Conservation (phyloP, 2,113 vertebrate genomes). For the Donacobius atricapilla region DNA sequence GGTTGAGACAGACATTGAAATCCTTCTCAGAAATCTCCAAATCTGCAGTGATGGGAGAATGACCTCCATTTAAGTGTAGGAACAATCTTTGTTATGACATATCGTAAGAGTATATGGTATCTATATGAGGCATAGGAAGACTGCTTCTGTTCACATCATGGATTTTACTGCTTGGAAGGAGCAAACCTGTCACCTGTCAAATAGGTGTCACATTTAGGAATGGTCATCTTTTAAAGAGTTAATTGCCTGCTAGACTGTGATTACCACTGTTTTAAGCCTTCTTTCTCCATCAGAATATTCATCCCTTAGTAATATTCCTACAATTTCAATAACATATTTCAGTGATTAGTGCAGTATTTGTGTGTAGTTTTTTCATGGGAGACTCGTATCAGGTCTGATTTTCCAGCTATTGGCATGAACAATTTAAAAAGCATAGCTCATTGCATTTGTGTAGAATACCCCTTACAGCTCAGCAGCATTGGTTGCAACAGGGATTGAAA, state of each 20-base stretch:
- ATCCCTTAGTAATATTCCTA: not conserved
- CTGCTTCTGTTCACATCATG: not conserved
- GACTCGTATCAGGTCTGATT: not conserved
- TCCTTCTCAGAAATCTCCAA: not conserved
- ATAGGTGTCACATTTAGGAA: not conserved
- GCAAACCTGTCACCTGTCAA: not conserved
- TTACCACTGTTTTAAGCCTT: not conserved
- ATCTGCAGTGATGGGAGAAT: not conserved
- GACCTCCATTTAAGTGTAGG: not conserved
- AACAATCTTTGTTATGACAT: not conserved
- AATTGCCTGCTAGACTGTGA: not conserved
- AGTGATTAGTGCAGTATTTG: not conserved
- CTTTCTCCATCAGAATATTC: not conserved
- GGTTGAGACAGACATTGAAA: not conserved
- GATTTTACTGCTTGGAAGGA: not conserved
- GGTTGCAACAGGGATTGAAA: not conserved
- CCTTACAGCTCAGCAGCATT: not conserved
- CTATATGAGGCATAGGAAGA: not conserved
- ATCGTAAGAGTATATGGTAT: not conserved
- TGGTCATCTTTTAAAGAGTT: not conserved
- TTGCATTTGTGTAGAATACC: not conserved
- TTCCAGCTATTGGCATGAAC: not conserved
- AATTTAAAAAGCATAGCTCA: not conserved
- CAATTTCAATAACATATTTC: not conserved
- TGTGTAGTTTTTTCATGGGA: not conserved